Evolutionary conservation across 2,113 vertebrate genomes (phyloP), one percentile per base, ranked within the genome.

Genomic region (Sarotherodon lohbergeri): DNA sequence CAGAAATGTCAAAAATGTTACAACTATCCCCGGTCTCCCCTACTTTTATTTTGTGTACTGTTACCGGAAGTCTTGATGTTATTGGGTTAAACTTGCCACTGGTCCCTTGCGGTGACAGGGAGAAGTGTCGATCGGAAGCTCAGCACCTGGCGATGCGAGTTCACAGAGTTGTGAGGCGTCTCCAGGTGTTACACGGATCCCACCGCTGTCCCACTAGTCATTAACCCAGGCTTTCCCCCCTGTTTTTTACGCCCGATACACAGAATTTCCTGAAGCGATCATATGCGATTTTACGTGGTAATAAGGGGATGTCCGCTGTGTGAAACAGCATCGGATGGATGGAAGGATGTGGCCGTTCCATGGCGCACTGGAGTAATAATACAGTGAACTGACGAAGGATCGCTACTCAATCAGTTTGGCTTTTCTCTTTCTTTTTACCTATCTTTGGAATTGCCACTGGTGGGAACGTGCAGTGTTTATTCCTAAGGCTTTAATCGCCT

Each of bases 281-380:
- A 92, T 94, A 92, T 76, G 85, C 89, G 89, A 91, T 91, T 90
- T 32, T 63, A 76, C 36, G 68, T 68, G 78, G 39, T 78, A 29
- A 89, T 82, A 54, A 88, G 89, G 89, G 94, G 89, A 87, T 39
- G 83, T 24, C 84, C 57, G 87, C 90, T 61, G 79, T 68, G 84
- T 90, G 90, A 89, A 66, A 46, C 80, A 85, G 87, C 91, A 85
- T 68, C 68, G 85, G 88, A 81, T 57, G 76, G 86, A 39, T 81
- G 83, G 84, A 86, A 81, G 86, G 81, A 85, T 80, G 90, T 76
- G 86, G 80, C 80, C 89, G 85, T 83, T 85, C 84, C 57, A 86
- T 88, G 86, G 85, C 92, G 93, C 90, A 63, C 79, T 86, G 94
- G 94, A 93, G 92, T 94, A 90, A 93, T 94, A 89, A 89, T 36